A percentile compares a stretch with the other conserved stretches of the same genome.
phyloP scores from a whole-genome alignment of 1,140 invertebrate genomes.

The Drosophila kepulauana region DNA sequence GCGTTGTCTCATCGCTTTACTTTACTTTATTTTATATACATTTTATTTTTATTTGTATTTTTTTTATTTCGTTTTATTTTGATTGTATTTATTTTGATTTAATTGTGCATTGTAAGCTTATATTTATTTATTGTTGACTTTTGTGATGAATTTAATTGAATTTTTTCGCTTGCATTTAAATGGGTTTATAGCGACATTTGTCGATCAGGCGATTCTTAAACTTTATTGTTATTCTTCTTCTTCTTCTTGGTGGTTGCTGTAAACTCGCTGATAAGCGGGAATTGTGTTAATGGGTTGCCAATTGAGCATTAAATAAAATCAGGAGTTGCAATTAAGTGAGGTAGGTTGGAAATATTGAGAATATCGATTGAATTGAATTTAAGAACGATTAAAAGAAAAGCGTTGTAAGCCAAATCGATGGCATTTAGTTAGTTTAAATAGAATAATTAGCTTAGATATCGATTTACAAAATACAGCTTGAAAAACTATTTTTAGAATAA shows the following conservation, averaged over 20 bases:
- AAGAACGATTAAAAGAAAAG: not conserved
- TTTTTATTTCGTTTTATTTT: slow-evolving; percentile 33
- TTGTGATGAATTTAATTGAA: slow-evolving; percentile 64
- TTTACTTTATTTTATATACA: slow-evolving; percentile 24
- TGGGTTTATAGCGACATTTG: slow-evolving; percentile 59
- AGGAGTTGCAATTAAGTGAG: slow-evolving; percentile 26
- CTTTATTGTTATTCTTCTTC: slow-evolving; percentile 1
- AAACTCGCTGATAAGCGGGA: slow-evolving; percentile 36
- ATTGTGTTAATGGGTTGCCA: slow-evolving; percentile 43
- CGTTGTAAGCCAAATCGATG: not conserved
- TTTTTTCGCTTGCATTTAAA: slow-evolving; percentile 50
- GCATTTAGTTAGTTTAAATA: not conserved
- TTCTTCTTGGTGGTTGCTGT: not conserved
- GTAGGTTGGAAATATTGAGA: slow-evolving; percentile 16
- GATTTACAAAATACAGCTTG: not conserved
- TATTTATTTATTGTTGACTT: slow-evolving; percentile 70
- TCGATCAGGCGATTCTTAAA: slow-evolving; percentile 51
- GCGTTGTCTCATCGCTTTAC: slow-evolving; percentile 59
- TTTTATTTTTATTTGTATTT: slow-evolving; percentile 2
- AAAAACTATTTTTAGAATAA: not conserved
- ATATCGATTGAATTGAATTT: not conserved
- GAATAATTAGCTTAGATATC: too few species aligned
- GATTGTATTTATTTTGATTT: slow-evolving; percentile 60
- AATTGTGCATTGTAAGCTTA: slow-evolving; percentile 68
- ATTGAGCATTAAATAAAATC: slow-evolving; percentile 10